Conservation (phyloP, 2,888 invertebrate species). For the Cosmia pyralina region DNA sequence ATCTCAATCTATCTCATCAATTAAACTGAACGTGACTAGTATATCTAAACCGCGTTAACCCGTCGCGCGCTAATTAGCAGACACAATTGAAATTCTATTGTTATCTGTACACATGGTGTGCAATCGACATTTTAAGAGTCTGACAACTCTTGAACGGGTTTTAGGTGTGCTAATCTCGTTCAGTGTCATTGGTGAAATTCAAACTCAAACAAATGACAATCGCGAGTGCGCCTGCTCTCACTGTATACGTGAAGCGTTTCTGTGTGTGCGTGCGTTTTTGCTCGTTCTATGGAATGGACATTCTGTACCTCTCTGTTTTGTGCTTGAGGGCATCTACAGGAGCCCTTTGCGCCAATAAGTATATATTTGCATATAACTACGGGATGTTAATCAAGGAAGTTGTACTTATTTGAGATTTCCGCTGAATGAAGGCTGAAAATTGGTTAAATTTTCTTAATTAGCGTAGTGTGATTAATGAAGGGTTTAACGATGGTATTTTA, state of each 20-base stretch:
- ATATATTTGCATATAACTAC: slow-evolving; percentile 78
- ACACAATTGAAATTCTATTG: too few relatives aligned
- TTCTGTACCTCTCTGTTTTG: slow-evolving; percentile 7
- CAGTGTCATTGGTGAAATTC: too few relatives aligned
- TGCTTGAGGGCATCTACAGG: slow-evolving; percentile 70
- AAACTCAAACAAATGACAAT: not conserved
- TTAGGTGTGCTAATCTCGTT: too few relatives aligned
- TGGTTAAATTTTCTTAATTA: slow-evolving; percentile 57
- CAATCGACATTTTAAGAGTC: too few relatives aligned
- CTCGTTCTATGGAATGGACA: not conserved
- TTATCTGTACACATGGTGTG: too few relatives aligned
- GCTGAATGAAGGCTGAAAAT: slow-evolving; percentile 45
- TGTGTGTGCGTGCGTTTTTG: slow-evolving; percentile 2
- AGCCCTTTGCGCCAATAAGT: slow-evolving; percentile 66
- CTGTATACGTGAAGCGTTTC: not conserved
- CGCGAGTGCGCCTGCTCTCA: not conserved
- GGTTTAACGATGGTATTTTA: slow-evolving; percentile 11
- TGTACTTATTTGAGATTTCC: slow-evolving; percentile 68
- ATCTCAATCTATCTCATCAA: not conserved
- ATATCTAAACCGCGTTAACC: too few relatives aligned
- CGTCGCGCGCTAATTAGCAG: too few relatives aligned
- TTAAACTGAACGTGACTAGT: too few relatives aligned
- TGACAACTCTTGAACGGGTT: too few relatives aligned
- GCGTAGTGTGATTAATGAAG: slow-evolving; percentile 19
- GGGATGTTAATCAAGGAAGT: slow-evolving; percentile 78